Conservation (phyloP, 2,797 vertebrate species). For the Hydrocynus forskahlii region DNA sequence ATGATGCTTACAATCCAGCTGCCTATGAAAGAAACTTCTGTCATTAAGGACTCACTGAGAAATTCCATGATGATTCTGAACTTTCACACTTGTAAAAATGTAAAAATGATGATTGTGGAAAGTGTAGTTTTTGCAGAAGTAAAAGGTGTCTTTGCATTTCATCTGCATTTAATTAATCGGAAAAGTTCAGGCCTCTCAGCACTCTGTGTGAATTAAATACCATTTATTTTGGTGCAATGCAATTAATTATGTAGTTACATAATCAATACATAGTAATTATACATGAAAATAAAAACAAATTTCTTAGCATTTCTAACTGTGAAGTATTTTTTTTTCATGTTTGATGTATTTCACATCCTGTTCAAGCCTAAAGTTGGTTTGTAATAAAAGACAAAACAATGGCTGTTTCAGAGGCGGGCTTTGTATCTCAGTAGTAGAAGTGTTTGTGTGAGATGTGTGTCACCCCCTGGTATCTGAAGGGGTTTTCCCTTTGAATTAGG, state of each 20-base stretch:
- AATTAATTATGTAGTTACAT: background rate
- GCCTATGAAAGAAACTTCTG: too few species aligned
- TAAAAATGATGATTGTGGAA: too few species aligned
- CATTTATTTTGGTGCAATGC: background rate
- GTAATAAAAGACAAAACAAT: background rate
- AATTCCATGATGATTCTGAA: too few species aligned
- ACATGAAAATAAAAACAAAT: too few species aligned
- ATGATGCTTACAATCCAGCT: too few species aligned
- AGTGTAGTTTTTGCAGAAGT: too few species aligned
- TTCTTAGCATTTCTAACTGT: too few species aligned
- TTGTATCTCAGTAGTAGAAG: background rate
- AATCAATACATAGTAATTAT: background rate
- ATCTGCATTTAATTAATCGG: too few species aligned
- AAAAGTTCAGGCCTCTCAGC: too few species aligned
- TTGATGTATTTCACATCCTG: background rate
- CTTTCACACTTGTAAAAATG: too few species aligned
- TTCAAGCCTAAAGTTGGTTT: background rate
- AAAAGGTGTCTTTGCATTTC: too few species aligned
- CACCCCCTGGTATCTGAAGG: conserved; percentile 59
- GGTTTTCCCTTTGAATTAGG: conserved; percentile 69
- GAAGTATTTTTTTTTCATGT: background rate
- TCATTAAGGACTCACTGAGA: too few species aligned
- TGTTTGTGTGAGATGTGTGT: conserved; percentile 13
- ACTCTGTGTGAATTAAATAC: background rate
- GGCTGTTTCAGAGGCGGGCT: background rate